These are phyloP conservation scores for Paramormyrops hopkinsi DNA, from an alignment of 2,797 vertebrate genomes.

Conservation along the genomic window DNA sequence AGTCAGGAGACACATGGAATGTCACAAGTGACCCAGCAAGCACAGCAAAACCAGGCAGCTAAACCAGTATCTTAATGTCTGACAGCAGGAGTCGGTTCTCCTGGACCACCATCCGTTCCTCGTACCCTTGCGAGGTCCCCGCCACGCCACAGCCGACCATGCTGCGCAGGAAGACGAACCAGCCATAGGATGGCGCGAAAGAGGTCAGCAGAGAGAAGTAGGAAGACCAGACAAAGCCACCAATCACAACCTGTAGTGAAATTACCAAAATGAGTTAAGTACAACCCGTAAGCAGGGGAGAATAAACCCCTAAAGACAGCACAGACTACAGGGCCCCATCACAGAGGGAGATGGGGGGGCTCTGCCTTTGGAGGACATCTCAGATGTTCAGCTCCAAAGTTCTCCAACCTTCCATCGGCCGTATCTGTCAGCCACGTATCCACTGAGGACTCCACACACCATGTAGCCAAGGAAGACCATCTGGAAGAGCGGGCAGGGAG, in stretches of 20 bases:
- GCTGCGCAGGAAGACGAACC: conserved; percentile 87
- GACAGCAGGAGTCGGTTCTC: not conserved
- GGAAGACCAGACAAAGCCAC: conserved; percentile 81
- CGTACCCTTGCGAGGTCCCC: conserved; percentile 83
- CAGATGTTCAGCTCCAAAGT: not conserved
- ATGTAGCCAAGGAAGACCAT: conserved; percentile 96
- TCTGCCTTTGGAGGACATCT: not conserved
- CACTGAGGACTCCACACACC: conserved; percentile 75
- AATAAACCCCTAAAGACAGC: not conserved
- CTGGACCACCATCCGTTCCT: not conserved
- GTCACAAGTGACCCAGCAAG: not conserved
- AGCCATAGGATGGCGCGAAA: conserved; percentile 78
- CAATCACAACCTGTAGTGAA: conserved; percentile 70
- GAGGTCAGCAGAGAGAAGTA: conserved; percentile 92
- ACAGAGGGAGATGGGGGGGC: not conserved
- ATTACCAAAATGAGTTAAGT: not conserved
- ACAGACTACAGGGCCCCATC: not conserved
- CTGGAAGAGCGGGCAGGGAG: conserved; percentile 50
- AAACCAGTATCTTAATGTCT: not conserved
- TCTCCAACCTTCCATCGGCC: conserved; percentile 84
- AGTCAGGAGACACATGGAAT: not conserved
- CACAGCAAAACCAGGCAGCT: not conserved
- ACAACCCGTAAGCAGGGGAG: not conserved
- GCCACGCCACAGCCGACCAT: conserved; percentile 89
- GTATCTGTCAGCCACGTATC: conserved; percentile 78